phyloP scores from a whole-genome alignment of 2,113 vertebrate species.

The Elephantulus edwardii region DNA sequence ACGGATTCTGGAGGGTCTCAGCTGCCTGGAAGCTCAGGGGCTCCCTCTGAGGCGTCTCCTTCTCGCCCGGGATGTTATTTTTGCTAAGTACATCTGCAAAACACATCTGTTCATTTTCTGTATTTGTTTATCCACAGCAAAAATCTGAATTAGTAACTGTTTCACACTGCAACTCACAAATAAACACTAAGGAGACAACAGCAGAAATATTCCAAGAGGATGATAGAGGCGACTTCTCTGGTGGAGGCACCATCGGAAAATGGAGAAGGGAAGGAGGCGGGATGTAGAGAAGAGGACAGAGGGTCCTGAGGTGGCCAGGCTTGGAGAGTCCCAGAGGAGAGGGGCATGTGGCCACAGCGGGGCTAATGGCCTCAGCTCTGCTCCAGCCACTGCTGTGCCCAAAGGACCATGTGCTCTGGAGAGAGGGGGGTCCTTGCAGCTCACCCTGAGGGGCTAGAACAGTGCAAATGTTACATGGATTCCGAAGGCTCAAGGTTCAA shows the following conservation, averaged over 20 bases:
- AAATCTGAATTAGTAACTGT: constrained; percentile 78
- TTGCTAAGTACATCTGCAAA: constrained; percentile 63
- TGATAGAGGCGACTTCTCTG: neutral
- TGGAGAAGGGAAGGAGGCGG: rapidly evolving
- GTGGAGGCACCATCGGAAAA: rapidly evolving
- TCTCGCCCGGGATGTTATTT: constrained; percentile 17
- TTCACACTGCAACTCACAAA: constrained; percentile 68
- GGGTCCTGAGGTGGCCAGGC: rapidly evolving
- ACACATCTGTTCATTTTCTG: constrained; percentile 67
- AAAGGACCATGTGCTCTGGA: rapidly evolving
- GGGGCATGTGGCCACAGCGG: rapidly evolving
- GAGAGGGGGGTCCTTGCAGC: rapidly evolving
- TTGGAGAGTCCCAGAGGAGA: rapidly evolving
- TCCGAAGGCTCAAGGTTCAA: neutral
- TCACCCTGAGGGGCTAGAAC: neutral
- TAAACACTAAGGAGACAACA: constrained; percentile 57
- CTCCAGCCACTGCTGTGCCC: rapidly evolving
- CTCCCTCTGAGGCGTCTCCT: neutral
- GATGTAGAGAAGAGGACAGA: too few relatives aligned
- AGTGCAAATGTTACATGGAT: neutral
- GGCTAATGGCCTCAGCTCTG: too few relatives aligned
- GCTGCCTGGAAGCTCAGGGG: rapidly evolving
- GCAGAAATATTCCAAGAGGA: constrained; percentile 44
- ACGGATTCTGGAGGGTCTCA: rapidly evolving
- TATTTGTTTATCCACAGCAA: constrained; percentile 72